These are phyloP conservation scores for Galbula dea DNA, from an alignment of 2,113 vertebrate genomes.

Conservation along the genomic window DNA sequence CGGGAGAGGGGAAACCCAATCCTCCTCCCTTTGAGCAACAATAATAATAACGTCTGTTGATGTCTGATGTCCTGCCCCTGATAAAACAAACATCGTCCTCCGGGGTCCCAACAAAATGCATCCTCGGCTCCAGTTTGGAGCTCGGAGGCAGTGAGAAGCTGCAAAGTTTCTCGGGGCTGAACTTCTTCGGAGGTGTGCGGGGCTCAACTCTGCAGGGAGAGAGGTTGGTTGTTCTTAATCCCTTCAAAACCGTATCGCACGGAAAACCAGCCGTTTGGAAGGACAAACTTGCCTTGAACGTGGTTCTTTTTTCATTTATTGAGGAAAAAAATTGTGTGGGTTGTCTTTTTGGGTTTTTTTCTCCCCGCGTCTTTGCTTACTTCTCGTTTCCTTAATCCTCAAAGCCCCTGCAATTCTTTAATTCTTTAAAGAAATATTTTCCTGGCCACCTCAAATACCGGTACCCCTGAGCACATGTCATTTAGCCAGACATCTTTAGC, in stretches of 20 bases:
- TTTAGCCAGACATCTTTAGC: not conserved
- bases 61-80: not conserved
- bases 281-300: fast-evolving
- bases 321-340: not conserved
- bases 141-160: not conserved
- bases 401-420: not conserved
- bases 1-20: not conserved
- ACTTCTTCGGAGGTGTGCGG: not conserved
- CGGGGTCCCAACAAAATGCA: too few relatives aligned
- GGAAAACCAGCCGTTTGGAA: not conserved
- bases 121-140: fast-evolving
- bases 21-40: not conserved
- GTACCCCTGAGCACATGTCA: fast-evolving
- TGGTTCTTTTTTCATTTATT: not conserved
- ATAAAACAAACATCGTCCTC: not conserved
- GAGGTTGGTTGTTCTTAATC: not conserved
- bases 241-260: fast-evolving
- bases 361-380: fast-evolving
- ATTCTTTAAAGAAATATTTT: not conserved
- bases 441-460: not conserved
- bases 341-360: fast-evolving
- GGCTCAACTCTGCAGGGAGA: not conserved
- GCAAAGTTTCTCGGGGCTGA: conserved; percentile 11
- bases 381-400: not conserved
- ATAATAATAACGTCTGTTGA: fast-evolving